These are phyloP conservation scores for Limanda limanda DNA, from an alignment of 2,113 vertebrate genomes.

Conservation along the genomic window DNA sequence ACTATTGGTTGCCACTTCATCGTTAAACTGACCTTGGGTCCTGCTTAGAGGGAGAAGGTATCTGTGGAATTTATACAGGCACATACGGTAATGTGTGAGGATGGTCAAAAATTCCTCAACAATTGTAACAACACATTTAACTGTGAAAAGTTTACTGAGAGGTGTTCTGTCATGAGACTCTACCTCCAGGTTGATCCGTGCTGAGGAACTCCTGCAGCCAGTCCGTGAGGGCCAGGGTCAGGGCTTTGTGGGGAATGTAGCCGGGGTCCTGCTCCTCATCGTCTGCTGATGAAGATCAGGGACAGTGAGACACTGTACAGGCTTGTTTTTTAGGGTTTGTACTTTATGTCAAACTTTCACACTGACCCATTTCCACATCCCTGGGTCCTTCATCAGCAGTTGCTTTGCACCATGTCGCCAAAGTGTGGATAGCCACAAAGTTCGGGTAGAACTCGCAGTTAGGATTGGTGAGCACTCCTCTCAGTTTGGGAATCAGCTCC, in stretches of 20 bases:
- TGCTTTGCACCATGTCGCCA: slow-evolving; percentile 96
- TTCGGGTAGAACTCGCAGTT: slow-evolving; percentile 99
- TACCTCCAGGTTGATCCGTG: slow-evolving; percentile 88
- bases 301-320: background rate
- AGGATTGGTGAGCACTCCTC: slow-evolving; percentile 96
- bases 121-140: background rate
- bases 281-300: slow-evolving; percentile 73
- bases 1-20: too few species aligned
- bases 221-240: slow-evolving; percentile 90
- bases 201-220: slow-evolving; percentile 94
- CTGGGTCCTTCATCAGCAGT: slow-evolving; percentile 86
- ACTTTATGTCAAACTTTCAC: background rate
- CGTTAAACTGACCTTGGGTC: too few species aligned
- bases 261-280: slow-evolving; percentile 91
- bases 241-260: slow-evolving; percentile 93
- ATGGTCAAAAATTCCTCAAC: too few species aligned
- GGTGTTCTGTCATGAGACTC: background rate
- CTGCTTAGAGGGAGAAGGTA: too few species aligned
- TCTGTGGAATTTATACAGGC: too few species aligned
- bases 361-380: slow-evolving; percentile 94
- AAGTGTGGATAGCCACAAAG: slow-evolving; percentile 95
- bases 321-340: background rate
- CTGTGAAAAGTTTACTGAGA: background rate
- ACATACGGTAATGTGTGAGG: too few species aligned
- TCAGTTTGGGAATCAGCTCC: slow-evolving; percentile 93